Conservation (phyloP, 2,797 vertebrate species). For the Ctenosaura bakeri region DNA sequence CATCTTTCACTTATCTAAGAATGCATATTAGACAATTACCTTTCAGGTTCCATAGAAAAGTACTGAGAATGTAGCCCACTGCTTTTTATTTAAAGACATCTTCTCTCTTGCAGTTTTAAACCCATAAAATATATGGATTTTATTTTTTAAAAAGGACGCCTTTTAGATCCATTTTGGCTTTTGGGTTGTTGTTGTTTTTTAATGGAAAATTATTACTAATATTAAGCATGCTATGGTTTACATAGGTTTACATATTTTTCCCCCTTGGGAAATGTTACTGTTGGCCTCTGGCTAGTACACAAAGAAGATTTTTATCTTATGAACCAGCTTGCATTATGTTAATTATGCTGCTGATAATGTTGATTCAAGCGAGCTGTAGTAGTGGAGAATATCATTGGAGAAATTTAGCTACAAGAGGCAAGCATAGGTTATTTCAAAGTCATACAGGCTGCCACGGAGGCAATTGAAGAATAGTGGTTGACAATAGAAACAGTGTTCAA, state of each 20-base stretch:
- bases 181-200: not conserved
- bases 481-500: conserved; percentile 23
- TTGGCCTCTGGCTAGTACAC: conserved; percentile 43
- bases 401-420: conserved; percentile 48
- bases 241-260: conserved; percentile 33
- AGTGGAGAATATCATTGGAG: conserved; percentile 54
- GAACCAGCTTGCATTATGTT: conserved; percentile 29
- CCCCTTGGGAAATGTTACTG: conserved; percentile 36
- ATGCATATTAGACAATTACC: not conserved
- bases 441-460: conserved; percentile 34
- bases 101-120: not conserved
- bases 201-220: conserved; percentile 35
- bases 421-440: conserved; percentile 71
- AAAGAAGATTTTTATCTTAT: conserved; percentile 42
- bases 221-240: conserved; percentile 49
- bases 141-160: too few relatives aligned
- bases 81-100: not conserved
- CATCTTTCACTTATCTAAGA: not conserved
- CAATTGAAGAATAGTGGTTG: not conserved
- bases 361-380: conserved; percentile 52
- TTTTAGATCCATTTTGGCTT: not conserved
- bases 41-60: not conserved
- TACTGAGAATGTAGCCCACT: not conserved
- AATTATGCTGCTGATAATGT: conserved; percentile 45
- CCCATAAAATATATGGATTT: not conserved